These are phyloP conservation scores for Drosophila dives DNA, from an alignment of 2,888 invertebrate species.

Conservation along the genomic window DNA sequence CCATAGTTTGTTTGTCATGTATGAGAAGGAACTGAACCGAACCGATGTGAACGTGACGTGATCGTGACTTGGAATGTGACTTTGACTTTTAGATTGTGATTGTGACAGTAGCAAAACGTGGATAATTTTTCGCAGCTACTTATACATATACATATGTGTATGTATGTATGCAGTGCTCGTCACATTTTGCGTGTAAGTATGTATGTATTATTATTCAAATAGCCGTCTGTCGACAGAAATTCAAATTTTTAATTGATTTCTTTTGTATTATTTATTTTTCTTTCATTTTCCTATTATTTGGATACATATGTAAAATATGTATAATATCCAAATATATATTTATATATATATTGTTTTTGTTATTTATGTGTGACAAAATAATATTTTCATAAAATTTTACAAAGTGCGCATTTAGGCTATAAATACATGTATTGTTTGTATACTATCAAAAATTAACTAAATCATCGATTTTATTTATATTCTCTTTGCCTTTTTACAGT, in stretches of 20 bases:
- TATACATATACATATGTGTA: slow-evolving; percentile 31
- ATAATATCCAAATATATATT: slow-evolving; percentile 16
- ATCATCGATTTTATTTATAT: slow-evolving; percentile 24
- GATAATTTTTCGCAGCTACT: slow-evolving; percentile 32
- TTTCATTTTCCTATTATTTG: background rate
- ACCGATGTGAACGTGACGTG: slow-evolving; percentile 37
- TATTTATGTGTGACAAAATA: slow-evolving; percentile 50
- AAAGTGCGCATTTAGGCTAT: slow-evolving; percentile 67
- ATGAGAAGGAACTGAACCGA: slow-evolving; percentile 71
- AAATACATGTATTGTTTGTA: slow-evolving; percentile 45
- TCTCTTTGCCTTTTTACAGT: slow-evolving; percentile 34
- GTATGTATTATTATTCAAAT: slow-evolving; percentile 1
- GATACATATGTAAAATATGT: slow-evolving; percentile 23
- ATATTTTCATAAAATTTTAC: slow-evolving; percentile 68
- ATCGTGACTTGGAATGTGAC: slow-evolving; percentile 3
- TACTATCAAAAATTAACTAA: slow-evolving; percentile 49
- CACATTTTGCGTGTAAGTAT: slow-evolving; percentile 16
- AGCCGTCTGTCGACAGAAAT: slow-evolving; percentile 11
- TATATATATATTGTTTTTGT: slow-evolving; percentile 12
- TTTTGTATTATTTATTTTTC: background rate
- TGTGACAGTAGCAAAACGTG: slow-evolving; percentile 23
- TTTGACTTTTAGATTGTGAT: slow-evolving; percentile 4
- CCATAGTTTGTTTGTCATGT: slow-evolving; percentile 41
- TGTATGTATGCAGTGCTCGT: slow-evolving; percentile 15
- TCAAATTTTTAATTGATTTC: slow-evolving; percentile 26